Evolutionary conservation across 1,140 invertebrate genomes (phyloP), one percentile per base, ranked within the genome.

Genomic region (Drosophila pectinifera): DNA sequence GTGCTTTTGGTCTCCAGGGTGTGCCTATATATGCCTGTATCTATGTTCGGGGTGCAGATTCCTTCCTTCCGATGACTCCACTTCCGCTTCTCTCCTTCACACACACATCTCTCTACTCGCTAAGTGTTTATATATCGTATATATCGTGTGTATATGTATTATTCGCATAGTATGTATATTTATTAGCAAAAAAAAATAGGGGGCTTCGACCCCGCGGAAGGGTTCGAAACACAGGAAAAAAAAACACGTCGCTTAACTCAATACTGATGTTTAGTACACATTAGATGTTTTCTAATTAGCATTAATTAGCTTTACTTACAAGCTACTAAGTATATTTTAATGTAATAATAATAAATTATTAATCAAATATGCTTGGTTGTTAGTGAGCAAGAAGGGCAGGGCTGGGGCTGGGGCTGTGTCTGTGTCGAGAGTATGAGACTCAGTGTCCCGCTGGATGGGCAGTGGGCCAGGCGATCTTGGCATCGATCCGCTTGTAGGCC

Each of bases 401-500:
- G 8, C 26, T 7, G 18, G 3, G 22, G 14, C 22, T 16, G 16
- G 14, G 2, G 28, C 39, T 20, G 22, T 18, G 6, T 11, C 11
- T 34, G 10, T 18, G 10, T 45, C n/a, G n/a, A 18, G 43, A 31
- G 10, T 20, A 26, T 14, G 16, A 20, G 34, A 43, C 39, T 80
- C 63, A 80, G 36, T 86, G 73, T 20, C 65, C 64, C 13, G 63
- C 55, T 48, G 72, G 74, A 45, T 80, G 80, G 2, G 85, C 73
- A 39, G 91, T 96, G 5, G 98, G 98, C 98, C 98, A 99, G 46
- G 98, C 98, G 79, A 99, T 99, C 94, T 98, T 98, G 14, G 98
- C 98, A 91, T 98, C 98, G 84, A 97, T 97, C 46, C 98, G 94
- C 93, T 99, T 98, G 93, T 97, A 99, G 1, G 97, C 98, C 90